Evolutionary conservation across 2,797 vertebrate genomes (phyloP), one percentile per base, ranked within the genome.

Genomic region (Chelidonichthys spinosus): DNA sequence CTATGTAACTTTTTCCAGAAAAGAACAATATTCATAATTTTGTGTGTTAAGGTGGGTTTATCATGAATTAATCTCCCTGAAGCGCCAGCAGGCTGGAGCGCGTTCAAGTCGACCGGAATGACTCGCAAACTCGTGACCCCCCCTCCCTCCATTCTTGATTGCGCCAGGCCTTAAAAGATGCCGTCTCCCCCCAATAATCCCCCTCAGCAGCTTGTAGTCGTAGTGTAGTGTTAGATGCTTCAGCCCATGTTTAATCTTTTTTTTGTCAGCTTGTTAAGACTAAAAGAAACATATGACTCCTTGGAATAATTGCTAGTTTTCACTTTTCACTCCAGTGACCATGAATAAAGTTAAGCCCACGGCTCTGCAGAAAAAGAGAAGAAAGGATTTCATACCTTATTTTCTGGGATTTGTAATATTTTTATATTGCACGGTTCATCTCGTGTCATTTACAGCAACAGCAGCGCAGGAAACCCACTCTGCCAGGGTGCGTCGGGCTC

Each of bases 381-480:
- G 93, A 14, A 91, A 77, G 81, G 90, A 93, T 3, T 91, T 94
- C 7, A 88, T 95, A 50, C 90, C 95, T 42, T 93, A 92, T 43
- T 89, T 95, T 68, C 50, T 94, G 11, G 92, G 91, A 14, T 84
- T 95, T 63, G 86, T 95, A 0, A 63, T 94, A 60, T 87, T 94
- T 78, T 79, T 95, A 53, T 95, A 94, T 74, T 90, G 89, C 37
- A 61, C 77, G 0, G 82, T 95, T 5, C 90, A 94, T 37, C 75
- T 95, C 3, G 59, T 95, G 2, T 94, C 92, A 63, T 85, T 77
- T 32, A 81, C 81, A 33, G 87, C 92, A 5, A 64, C 75, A 42
- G 25, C 74, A 56, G 61, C 85, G 32, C 70, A 72, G 66, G 84
- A 68, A 11, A 49, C 11, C 7, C 83, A 60, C 18, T 32, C 84